phyloP scores from a whole-genome alignment of 2,797 vertebrate genomes.

The Dermochelys coriacea region DNA sequence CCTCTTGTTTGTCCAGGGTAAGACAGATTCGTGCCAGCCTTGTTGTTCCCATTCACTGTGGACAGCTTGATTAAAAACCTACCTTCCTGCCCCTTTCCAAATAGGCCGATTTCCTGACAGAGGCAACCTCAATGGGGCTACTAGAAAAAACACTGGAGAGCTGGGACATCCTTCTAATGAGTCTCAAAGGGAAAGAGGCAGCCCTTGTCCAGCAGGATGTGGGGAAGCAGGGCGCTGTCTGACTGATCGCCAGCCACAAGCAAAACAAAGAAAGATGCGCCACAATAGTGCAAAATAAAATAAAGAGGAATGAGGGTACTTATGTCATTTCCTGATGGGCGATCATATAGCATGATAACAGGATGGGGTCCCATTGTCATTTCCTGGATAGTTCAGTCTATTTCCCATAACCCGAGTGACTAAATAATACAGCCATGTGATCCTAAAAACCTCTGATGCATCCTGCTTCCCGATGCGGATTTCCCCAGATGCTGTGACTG shows the following conservation, averaged over 20 bases:
- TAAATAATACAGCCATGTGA: slow-evolving; percentile 35
- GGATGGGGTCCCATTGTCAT: slow-evolving; percentile 77
- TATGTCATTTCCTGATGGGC: slow-evolving; percentile 76
- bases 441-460: slow-evolving; percentile 39
- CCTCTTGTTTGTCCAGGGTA: not conserved
- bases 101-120: slow-evolving; percentile 58
- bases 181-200: slow-evolving; percentile 51
- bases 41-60: not conserved
- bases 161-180: slow-evolving; percentile 52
- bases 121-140: slow-evolving; percentile 30
- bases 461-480: slow-evolving; percentile 63
- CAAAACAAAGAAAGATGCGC: slow-evolving; percentile 64
- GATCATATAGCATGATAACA: slow-evolving; percentile 76
- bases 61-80: slow-evolving; percentile 7
- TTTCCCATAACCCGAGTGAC: slow-evolving; percentile 75
- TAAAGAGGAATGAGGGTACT: slow-evolving; percentile 27
- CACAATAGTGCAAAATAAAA: slow-evolving; percentile 58
- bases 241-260: slow-evolving; percentile 15
- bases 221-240: slow-evolving; percentile 29
- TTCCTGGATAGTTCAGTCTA: slow-evolving; percentile 69
- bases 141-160: slow-evolving; percentile 53
- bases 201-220: slow-evolving; percentile 67
- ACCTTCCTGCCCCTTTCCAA: slow-evolving; percentile 52
- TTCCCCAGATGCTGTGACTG: slow-evolving; percentile 16
- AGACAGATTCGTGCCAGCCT: not conserved